Conservation (phyloP, 92 coral and sea anemone species). For the Heteractis magnifica region DNA sequence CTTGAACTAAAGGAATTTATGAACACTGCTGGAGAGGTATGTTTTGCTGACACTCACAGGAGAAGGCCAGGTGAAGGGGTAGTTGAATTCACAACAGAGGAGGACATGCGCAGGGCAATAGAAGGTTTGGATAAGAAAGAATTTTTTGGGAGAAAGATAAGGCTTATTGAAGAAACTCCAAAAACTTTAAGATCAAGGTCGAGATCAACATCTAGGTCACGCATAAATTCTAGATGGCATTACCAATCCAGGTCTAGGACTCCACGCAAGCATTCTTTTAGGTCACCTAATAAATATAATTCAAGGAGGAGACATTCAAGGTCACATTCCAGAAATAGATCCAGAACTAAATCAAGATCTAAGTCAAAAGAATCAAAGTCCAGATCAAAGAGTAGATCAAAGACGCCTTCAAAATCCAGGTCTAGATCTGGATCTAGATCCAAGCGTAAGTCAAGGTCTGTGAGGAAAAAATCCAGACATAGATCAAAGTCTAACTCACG, state of each 20-base stretch:
- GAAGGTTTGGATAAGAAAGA: slow-evolving; percentile 72
- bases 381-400: slow-evolving; percentile 16
- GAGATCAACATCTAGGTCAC: slow-evolving; percentile 56
- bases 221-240: slow-evolving; percentile 39
- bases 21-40: slow-evolving; percentile 95
- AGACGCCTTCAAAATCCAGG: slow-evolving; percentile 7
- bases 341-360: slow-evolving; percentile 38
- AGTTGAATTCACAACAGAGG: slow-evolving; percentile 86
- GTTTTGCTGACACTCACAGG: slow-evolving; percentile 98
- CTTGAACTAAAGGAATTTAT: slow-evolving; percentile 91
- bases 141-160: slow-evolving; percentile 81
- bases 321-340: slow-evolving; percentile 30
- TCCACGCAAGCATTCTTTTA: slow-evolving; percentile 51
- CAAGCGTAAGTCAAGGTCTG: slow-evolving; percentile 10
- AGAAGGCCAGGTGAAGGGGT: slow-evolving; percentile 93
- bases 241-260: slow-evolving; percentile 54
- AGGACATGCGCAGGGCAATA: slow-evolving; percentile 77
- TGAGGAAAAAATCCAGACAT: slow-evolving; percentile 11
- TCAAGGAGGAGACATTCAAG: slow-evolving; percentile 48
- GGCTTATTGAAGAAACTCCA: slow-evolving; percentile 83
- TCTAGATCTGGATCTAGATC: slow-evolving; percentile 29
- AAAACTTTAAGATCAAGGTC: slow-evolving; percentile 55
- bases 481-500: slow-evolving; percentile 15
- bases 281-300: slow-evolving; percentile 40
- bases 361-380: slow-evolving; percentile 20